Evolutionary conservation across 2,888 invertebrate genomes (phyloP).

Genomic region (Tachina lurida): DNA sequence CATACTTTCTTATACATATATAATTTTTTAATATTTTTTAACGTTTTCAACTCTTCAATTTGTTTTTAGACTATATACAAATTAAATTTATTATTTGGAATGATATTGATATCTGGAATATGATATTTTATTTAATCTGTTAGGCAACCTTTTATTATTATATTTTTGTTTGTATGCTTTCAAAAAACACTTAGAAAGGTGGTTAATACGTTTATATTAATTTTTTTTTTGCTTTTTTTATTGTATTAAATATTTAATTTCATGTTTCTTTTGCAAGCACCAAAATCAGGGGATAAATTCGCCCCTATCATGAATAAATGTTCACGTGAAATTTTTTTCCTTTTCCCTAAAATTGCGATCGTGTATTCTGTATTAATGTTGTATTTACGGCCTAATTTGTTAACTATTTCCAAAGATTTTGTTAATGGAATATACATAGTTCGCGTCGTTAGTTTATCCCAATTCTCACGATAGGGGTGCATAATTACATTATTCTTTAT

Average conservation of each 20-base stretch:
- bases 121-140: conserved; percentile 35
- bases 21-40: conserved; percentile 26
- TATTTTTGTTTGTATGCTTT: conserved; percentile 45
- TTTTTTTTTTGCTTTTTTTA: conserved; percentile 24
- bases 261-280: conserved; percentile 42
- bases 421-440: too few species aligned
- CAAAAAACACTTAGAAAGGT: conserved; percentile 69
- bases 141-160: conserved; percentile 39
- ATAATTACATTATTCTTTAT: too few species aligned
- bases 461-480: too few species aligned
- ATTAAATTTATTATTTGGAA: conserved; percentile 38
- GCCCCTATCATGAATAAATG: too few species aligned
- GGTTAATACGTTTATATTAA: conserved; percentile 61
- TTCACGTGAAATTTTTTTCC: too few species aligned
- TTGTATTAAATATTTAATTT: conserved; percentile 18
- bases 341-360: too few species aligned
- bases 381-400: too few species aligned
- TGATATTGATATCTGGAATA: conserved; percentile 40
- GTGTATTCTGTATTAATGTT: too few species aligned
- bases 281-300: conserved; percentile 47
- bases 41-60: conserved; percentile 62
- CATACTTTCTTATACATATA: not conserved
- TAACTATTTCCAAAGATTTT: too few species aligned
- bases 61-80: conserved; percentile 56
- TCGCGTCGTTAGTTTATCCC: too few species aligned